A percentile compares a stretch with the other conserved stretches of the same genome.
Conservation (phyloP, 2,888 invertebrate genomes). For the Drosophila tripunctata region DNA sequence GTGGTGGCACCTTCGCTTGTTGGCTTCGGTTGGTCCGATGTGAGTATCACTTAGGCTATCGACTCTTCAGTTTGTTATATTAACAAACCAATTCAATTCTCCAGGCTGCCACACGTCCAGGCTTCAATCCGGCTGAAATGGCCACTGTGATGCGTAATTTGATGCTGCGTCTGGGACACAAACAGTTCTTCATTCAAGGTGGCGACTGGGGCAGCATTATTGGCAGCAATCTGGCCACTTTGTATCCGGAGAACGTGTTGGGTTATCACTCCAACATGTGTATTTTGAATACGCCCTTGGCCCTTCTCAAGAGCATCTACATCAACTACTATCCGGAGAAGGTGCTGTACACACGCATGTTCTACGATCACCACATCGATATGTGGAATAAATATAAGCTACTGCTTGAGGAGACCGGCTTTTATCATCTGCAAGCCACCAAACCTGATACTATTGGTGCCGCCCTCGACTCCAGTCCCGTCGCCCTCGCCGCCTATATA, state of each 20-base stretch:
- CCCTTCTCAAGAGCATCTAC: constrained; percentile 82
- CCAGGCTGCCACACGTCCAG: constrained; percentile 76
- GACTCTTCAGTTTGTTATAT: neutral
- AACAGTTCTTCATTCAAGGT: constrained; percentile 88
- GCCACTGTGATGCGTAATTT: constrained; percentile 87
- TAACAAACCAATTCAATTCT: no score
- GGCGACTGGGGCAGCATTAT: constrained; percentile 93
- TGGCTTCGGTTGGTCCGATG: constrained; percentile 89
- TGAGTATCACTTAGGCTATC: constrained; percentile 65
- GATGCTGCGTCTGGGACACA: constrained; percentile 88
- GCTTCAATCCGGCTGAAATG: constrained; percentile 85
- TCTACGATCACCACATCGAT: constrained; percentile 86
- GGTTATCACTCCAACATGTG: constrained; percentile 88
- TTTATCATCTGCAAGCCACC: constrained; percentile 92
- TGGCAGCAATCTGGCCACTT: constrained; percentile 86
- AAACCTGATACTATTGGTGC: constrained; percentile 94
- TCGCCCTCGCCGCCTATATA: constrained; percentile 94
- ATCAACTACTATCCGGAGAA: constrained; percentile 85
- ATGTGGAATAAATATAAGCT: constrained; percentile 65
- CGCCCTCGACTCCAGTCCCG: constrained; percentile 85
- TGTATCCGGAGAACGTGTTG: constrained; percentile 87
- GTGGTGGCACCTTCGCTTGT: constrained; percentile 88
- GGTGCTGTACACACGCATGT: constrained; percentile 85
- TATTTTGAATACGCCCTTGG: constrained; percentile 71
- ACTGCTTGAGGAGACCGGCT: constrained; percentile 85